These are phyloP conservation scores for Huso huso DNA, from an alignment of 2,797 vertebrate genomes.

Conservation along the genomic window DNA sequence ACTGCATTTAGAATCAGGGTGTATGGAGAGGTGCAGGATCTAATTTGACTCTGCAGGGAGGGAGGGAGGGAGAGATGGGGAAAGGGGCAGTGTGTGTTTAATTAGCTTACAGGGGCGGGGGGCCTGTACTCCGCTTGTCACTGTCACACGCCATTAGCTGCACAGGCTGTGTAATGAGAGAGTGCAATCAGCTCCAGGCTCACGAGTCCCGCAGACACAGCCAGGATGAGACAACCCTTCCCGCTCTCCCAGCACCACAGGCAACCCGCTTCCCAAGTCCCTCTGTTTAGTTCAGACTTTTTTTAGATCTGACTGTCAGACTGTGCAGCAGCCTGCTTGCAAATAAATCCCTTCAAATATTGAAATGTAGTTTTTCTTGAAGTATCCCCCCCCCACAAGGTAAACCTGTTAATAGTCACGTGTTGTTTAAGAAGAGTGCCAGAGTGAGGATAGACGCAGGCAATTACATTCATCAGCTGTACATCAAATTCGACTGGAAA, in stretches of 20 bases:
- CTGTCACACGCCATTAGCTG: constrained; percentile 95
- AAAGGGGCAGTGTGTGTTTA: constrained; percentile 71
- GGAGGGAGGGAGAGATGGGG: constrained; percentile 22
- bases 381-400: no score
- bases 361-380: no score
- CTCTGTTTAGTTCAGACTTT: no score
- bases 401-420: no score
- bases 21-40: constrained; percentile 31
- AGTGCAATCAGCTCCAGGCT: constrained; percentile 82
- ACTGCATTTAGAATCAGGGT: constrained; percentile 20
- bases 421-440: no score
- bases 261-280: not conserved
- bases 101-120: constrained; percentile 83
- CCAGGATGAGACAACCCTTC: constrained; percentile 14
- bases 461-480: no score
- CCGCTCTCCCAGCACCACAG: not conserved
- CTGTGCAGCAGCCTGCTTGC: no score
- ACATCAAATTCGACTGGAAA: no score
- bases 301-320: no score
- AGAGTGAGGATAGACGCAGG: no score
- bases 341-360: no score
- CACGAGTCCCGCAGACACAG: constrained; percentile 46
- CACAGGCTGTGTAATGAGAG: constrained; percentile 82
- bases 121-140: constrained; percentile 76
- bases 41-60: not conserved